These are phyloP conservation scores for Nematostella vectensis DNA, from an alignment of 92 coral and sea anemone genomes.

Conservation along the genomic window DNA sequence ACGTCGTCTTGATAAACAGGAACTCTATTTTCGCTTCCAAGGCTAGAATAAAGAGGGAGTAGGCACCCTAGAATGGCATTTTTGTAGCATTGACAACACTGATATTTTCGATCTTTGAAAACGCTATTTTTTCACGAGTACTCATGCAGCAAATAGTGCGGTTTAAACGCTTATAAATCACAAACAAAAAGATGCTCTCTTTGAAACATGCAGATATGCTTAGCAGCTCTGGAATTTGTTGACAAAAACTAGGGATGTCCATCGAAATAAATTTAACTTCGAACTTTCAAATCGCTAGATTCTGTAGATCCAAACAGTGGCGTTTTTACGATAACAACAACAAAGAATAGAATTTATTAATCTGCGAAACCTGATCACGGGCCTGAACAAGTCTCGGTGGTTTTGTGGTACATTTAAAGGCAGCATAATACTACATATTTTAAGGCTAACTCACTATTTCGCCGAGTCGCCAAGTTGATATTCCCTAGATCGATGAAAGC, in stretches of 20 bases:
- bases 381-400: background rate
- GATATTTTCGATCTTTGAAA: no score
- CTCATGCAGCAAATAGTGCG: no score
- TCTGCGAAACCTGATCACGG: slow-evolving; percentile 1
- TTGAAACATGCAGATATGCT: no score
- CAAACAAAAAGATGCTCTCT: background rate
- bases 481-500: slow-evolving; percentile 84
- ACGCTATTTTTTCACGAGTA: no score
- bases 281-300: no score
- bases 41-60: no score
- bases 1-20: background rate
- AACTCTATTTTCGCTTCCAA: background rate
- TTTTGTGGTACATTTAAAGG: slow-evolving; percentile 1
- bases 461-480: slow-evolving; percentile 98
- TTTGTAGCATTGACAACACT: no score
- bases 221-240: no score
- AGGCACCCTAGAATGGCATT: no score
- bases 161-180: background rate
- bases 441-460: slow-evolving; percentile 76
- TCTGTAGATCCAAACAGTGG: no score
- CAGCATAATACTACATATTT: slow-evolving; percentile 1
- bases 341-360: background rate
- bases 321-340: background rate
- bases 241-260: no score
- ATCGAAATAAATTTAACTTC: no score